phyloP scores from a whole-genome alignment of 2,113 vertebrate genomes.

The Lasiurus borealis region DNA sequence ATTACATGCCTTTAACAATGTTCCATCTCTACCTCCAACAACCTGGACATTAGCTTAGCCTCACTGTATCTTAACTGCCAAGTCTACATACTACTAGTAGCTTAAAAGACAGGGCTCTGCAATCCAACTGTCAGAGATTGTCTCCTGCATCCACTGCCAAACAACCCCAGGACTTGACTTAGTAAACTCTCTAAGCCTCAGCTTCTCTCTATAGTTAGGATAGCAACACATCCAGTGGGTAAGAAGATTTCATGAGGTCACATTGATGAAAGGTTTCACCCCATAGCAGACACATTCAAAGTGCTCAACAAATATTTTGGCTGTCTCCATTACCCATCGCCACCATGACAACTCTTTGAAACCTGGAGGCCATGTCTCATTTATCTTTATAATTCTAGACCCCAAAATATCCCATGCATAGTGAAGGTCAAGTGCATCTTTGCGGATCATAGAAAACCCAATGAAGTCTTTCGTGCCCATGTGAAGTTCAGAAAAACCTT shows the following conservation, averaged over 20 bases:
- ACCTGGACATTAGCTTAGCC: neutral
- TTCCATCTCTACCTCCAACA: neutral
- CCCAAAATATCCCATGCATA: neutral
- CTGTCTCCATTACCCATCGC: neutral
- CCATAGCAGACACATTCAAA: neutral
- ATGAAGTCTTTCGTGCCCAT: neutral
- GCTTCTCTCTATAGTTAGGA: neutral
- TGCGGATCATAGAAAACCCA: neutral
- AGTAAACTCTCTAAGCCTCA: neutral
- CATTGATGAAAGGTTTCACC: neutral
- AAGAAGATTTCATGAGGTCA: neutral
- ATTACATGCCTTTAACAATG: neutral
- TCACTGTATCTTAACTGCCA: neutral
- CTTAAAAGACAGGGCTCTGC: neutral
- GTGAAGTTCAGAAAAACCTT: conserved; percentile 48
- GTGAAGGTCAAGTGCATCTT: neutral
- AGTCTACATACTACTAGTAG: neutral
- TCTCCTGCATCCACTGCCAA: neutral
- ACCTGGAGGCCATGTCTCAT: neutral
- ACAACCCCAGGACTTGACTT: neutral
- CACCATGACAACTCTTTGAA: neutral
- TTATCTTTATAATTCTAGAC: neutral
- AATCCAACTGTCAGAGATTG: neutral
- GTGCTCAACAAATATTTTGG: neutral
- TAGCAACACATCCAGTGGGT: neutral